phyloP scores from a whole-genome alignment of 2,113 vertebrate species.

The Oplegnathus fasciatus region DNA sequence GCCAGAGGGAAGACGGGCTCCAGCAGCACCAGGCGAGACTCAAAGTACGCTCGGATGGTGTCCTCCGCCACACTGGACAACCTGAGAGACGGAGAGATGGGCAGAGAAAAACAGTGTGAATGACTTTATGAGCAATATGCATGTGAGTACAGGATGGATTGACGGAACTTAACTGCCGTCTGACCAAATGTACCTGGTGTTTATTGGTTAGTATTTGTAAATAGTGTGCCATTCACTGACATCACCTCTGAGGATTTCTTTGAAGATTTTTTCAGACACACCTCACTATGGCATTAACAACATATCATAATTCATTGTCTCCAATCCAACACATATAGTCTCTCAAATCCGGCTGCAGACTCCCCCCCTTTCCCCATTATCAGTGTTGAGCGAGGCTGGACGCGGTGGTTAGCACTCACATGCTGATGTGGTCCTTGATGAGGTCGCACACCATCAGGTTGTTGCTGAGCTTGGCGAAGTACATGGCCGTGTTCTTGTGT shows the following conservation, averaged over 20 bases:
- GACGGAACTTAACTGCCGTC: background rate
- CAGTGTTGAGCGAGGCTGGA: background rate
- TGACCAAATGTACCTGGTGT: background rate
- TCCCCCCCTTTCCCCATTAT: background rate
- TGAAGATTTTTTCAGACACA: background rate
- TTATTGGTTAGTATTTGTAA: background rate
- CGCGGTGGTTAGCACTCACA: constrained; percentile 84
- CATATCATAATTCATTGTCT: background rate
- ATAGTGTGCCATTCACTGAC: background rate
- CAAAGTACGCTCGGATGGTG: constrained; percentile 92
- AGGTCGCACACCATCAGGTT: constrained; percentile 91
- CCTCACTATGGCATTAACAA: background rate
- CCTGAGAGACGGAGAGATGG: constrained; percentile 70
- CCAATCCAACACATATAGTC: background rate
- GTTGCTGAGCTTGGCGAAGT: constrained; percentile 94
- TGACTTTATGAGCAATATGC: background rate
- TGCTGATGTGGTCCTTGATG: constrained; percentile 91
- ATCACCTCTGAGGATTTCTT: background rate
- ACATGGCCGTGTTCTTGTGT: constrained; percentile 91
- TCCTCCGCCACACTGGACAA: constrained; percentile 93
- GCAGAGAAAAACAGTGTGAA: background rate
- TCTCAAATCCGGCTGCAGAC: background rate
- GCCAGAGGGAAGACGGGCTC: constrained; percentile 94
- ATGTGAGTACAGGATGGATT: background rate
- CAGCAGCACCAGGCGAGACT: constrained; percentile 89